Conservation (phyloP, 2,113 vertebrate species). For the Apodemus speciosus region DNA sequence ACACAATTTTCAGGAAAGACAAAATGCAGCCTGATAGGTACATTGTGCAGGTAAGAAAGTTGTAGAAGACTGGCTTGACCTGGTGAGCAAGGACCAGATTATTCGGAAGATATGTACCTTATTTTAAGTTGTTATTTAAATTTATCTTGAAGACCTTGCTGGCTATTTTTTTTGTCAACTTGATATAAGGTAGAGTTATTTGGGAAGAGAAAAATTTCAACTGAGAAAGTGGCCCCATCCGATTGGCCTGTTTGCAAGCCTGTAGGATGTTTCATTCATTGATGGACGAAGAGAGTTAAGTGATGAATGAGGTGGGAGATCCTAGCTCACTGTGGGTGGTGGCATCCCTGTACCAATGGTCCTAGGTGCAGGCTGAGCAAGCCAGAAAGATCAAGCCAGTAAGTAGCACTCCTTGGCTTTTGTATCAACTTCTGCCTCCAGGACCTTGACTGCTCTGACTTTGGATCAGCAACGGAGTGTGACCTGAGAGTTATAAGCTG, state of each 20-base stretch:
- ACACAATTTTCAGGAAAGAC: background rate
- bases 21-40: too few species aligned
- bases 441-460: background rate
- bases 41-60: background rate
- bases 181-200: background rate
- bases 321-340: background rate
- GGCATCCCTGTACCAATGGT: background rate
- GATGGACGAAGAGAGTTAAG: background rate
- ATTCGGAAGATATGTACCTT: background rate
- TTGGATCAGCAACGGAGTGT: background rate
- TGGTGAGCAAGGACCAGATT: background rate
- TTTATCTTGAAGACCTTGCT: background rate
- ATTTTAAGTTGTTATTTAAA: background rate
- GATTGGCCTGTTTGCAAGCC: background rate
- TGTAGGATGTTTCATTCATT: background rate
- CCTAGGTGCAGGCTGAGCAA: background rate
- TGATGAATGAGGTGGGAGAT: background rate
- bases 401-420: too few species aligned
- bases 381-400: background rate
- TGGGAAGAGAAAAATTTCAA: background rate
- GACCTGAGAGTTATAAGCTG: background rate
- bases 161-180: background rate
- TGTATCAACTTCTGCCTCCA: background rate
- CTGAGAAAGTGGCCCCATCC: background rate
- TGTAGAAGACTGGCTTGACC: background rate